Evolutionary conservation across 2,797 vertebrate species (phyloP).

Genomic region (Ibycter americanus): DNA sequence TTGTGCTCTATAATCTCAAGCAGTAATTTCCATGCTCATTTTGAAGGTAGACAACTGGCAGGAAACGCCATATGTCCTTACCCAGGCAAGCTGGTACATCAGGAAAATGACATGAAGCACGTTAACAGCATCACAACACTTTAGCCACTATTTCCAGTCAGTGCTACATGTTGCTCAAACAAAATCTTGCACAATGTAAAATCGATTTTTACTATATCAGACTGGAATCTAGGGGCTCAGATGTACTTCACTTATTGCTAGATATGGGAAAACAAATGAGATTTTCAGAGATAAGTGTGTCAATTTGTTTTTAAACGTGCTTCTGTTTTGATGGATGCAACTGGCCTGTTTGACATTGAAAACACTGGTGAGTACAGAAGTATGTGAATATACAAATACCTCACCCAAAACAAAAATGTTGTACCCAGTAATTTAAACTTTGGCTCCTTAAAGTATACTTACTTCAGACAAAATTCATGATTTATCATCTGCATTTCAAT

Average conservation of each 20-base stretch:
- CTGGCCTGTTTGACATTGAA: background rate
- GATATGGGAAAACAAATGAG: background rate
- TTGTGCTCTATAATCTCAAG: background rate
- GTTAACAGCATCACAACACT: background rate
- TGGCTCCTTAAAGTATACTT: background rate
- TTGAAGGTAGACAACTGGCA: background rate
- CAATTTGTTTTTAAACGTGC: background rate
- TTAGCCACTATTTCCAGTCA: background rate
- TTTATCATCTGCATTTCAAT: background rate
- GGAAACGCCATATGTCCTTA: background rate
- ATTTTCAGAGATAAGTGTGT: background rate
- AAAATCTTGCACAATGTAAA: background rate
- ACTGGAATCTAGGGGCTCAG: background rate
- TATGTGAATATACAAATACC: background rate
- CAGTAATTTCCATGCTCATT: background rate
- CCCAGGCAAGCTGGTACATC: background rate
- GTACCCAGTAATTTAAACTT: background rate
- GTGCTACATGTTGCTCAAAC: background rate
- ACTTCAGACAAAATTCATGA: conserved; percentile 3
- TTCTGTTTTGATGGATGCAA: background rate
- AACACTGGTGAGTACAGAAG: background rate
- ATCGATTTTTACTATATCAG: background rate
- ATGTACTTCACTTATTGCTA: background rate
- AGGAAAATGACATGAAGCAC: background rate
- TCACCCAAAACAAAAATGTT: background rate